These are phyloP conservation scores for Axinella damicornis DNA, from an alignment of 37 sponge, comb jelly and placozoan species.

Conservation along the genomic window DNA sequence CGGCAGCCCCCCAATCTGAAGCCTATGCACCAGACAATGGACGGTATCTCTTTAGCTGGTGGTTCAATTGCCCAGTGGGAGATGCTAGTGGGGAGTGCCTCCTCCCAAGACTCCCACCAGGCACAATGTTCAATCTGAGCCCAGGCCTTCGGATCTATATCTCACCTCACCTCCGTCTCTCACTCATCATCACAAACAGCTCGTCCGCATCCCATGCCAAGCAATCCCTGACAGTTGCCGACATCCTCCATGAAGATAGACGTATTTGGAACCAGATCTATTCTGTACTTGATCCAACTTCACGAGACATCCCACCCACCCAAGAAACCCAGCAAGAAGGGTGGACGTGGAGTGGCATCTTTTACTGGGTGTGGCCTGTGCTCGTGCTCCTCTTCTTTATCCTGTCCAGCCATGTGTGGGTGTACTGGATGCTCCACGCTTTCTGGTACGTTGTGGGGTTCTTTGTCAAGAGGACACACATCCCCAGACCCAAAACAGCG, in stretches of 20 bases:
- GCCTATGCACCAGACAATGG: not conserved
- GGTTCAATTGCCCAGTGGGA: slow-evolving; percentile 56
- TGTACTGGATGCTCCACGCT: slow-evolving; percentile 57
- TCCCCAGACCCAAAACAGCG: slow-evolving; percentile 54
- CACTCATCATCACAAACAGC: slow-evolving; percentile 17
- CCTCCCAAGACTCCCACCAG: slow-evolving; percentile 32
- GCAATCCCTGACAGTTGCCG: not conserved
- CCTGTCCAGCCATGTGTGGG: slow-evolving; percentile 40
- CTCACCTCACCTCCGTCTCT: slow-evolving; percentile 17
- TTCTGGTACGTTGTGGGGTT: slow-evolving; percentile 38
- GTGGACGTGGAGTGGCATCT: not conserved
- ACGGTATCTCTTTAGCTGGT: slow-evolving; percentile 63
- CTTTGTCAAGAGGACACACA: slow-evolving; percentile 23
- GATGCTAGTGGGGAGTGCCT: slow-evolving; percentile 15
- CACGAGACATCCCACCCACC: not conserved
- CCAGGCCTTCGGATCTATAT: slow-evolving; percentile 47
- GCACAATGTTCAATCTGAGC: slow-evolving; percentile 31
- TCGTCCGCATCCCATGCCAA: not conserved
- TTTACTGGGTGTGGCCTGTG: slow-evolving; percentile 28
- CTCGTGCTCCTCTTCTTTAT: slow-evolving; percentile 53
- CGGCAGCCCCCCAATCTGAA: not conserved
- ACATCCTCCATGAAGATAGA: slow-evolving; percentile 22
- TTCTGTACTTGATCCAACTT: not conserved
- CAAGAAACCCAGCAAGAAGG: not conserved
- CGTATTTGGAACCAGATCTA: slow-evolving; percentile 34